Evolutionary conservation across 1,140 invertebrate species (phyloP).

Genomic region (Adoxophyes honmai): DNA sequence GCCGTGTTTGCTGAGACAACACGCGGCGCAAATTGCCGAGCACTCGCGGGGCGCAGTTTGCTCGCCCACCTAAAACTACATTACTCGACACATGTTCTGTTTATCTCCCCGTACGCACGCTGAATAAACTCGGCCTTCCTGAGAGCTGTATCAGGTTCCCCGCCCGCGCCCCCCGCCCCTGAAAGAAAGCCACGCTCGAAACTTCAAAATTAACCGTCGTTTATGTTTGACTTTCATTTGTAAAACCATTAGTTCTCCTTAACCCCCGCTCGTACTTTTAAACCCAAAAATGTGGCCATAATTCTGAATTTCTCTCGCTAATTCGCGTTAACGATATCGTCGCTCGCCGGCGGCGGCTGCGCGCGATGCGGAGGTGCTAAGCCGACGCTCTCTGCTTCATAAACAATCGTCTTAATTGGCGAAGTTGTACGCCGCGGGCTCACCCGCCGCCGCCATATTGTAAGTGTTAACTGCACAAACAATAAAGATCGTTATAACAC

Average conservation of each 20-base stretch:
- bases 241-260: slow-evolving; percentile 3
- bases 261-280: background rate
- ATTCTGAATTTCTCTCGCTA: slow-evolving; percentile 4
- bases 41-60: too few species aligned
- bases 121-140: too few species aligned
- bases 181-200: background rate
- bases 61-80: too few species aligned
- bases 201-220: background rate
- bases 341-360: background rate
- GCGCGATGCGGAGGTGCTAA: background rate
- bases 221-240: background rate
- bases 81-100: too few species aligned
- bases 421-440: slow-evolving; percentile 19
- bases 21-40: too few species aligned
- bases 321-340: background rate
- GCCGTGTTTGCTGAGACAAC: too few species aligned
- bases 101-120: too few species aligned
- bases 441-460: slow-evolving; percentile 19
- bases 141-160: too few species aligned
- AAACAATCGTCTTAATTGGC: slow-evolving; percentile 31
- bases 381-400: slow-evolving; percentile 2
- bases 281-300: background rate
- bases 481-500: slow-evolving; percentile 47
- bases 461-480: slow-evolving; percentile 36
- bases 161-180: too few species aligned